A percentile compares a stretch with the other conserved stretches of the same genome.
phyloP scores from a whole-genome alignment of 2,113 vertebrate species.

The Heloderma charlesbogerti region DNA sequence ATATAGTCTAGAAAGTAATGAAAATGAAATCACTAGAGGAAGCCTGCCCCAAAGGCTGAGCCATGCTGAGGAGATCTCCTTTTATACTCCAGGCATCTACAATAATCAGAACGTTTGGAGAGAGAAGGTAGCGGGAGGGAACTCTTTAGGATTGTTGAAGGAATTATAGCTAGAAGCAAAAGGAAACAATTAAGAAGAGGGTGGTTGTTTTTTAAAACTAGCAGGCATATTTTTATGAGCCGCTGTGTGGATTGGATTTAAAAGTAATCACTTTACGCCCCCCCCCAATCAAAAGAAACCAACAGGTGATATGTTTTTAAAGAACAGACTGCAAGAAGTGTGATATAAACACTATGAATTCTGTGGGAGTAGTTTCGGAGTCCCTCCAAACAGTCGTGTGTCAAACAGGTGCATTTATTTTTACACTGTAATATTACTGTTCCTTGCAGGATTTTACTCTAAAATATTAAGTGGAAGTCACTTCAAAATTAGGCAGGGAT shows the following conservation, averaged over 20 bases:
- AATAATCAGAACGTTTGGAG: not conserved
- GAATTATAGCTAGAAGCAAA: not conserved
- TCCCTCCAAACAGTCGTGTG: not conserved
- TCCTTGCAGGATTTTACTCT: not conserved
- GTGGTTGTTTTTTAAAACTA: not conserved
- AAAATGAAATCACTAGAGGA: slow-evolving; percentile 46
- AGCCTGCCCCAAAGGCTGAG: slow-evolving; percentile 4
- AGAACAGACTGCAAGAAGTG: not conserved
- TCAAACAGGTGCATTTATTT: not conserved
- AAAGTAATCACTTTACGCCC: not conserved
- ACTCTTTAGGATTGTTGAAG: not conserved
- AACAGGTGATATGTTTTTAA: not conserved
- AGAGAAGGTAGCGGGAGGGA: not conserved
- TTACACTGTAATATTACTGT: not conserved
- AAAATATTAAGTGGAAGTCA: too few species aligned
- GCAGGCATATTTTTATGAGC: not conserved
- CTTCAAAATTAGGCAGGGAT: not conserved
- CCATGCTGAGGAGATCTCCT: not conserved
- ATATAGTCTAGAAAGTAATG: slow-evolving; percentile 18
- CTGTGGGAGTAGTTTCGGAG: too few species aligned
- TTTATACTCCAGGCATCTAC: not conserved
- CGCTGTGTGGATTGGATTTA: not conserved
- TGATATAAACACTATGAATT: not conserved
- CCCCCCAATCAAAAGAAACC: not conserved
- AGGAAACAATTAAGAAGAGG: not conserved